phyloP scores from a whole-genome alignment of 2,797 vertebrate species.

The Fistularia tabacaria region DNA sequence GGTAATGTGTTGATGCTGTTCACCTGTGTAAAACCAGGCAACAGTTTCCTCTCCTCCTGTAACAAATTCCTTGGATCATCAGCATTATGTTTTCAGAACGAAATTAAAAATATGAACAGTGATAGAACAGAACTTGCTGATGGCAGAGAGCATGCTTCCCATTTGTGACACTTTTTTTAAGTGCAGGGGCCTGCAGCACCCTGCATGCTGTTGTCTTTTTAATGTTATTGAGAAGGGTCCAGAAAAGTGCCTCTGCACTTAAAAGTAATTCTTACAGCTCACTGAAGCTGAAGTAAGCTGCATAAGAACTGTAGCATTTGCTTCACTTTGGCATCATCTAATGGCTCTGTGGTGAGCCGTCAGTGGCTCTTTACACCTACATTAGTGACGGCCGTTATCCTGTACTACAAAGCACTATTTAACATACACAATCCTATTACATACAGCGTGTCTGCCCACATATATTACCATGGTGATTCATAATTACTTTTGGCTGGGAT shows the following conservation, averaged over 20 bases:
- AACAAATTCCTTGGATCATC: no score
- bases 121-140: no score
- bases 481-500: no score
- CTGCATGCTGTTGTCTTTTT: neutral
- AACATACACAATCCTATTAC: slow-evolving; percentile 16
- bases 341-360: slow-evolving; percentile 18
- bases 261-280: slow-evolving; percentile 13
- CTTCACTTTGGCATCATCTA: slow-evolving; percentile 19
- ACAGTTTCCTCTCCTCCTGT: no score
- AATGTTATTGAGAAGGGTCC: slow-evolving; percentile 7
- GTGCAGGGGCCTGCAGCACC: neutral
- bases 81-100: no score
- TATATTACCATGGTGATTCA: no score
- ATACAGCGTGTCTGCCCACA: no score
- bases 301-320: slow-evolving; percentile 7
- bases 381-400: slow-evolving; percentile 23
- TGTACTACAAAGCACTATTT: slow-evolving; percentile 30
- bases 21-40: no score
- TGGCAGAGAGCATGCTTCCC: no score
- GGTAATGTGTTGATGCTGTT: no score
- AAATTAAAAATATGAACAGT: no score
- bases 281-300: slow-evolving; percentile 14
- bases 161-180: no score
- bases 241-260: slow-evolving; percentile 9
- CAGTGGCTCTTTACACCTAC: slow-evolving; percentile 22